Evolutionary conservation across 2,888 invertebrate genomes (phyloP), one percentile per base, ranked within the genome.

Genomic region (Acronicta alni): DNA sequence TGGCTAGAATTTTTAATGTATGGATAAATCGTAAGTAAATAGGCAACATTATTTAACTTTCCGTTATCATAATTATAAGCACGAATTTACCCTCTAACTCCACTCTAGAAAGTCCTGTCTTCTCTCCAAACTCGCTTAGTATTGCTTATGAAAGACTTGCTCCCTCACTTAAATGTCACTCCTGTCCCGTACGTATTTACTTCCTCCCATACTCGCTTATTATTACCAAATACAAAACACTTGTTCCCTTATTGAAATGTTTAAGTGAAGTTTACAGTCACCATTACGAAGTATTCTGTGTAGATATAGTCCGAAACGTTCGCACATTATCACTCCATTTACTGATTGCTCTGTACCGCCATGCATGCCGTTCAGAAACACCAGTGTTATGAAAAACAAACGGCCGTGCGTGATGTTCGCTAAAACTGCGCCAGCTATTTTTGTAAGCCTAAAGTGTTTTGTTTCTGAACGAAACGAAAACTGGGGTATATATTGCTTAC

Each of bases 361-460:
- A 35, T 18, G 43, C 20, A 41, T 8, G n/a, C 12, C 23, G 49
- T 54, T 49, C 35, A 56, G 23, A 20, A 61, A 17, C 41, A 20
- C 12, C 6, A 8, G 32, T 12, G 41, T 59, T 72, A 62, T 66
- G 66, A 59, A 69, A 72, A 72, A 62, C 73, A 72, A 66, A 66
- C 47, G 35, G 8, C 3, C 35, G 53, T 20, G 55, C 72, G 72
- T 72, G 72, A 70, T 53, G 55, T 61, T 58, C 38, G 3, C 38
- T 41, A 42, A 55, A 56, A 57, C 47, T 55, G 42, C 15, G 38
- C 18, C 23, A 49, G 43, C 47, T 69, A 65, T 69, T 64, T 67
- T 69, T 59, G 64, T 37, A 30, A 45, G 48, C 26, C 17, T 47
- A 14, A 60, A 67, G 49, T 46, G 49, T 30, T 57, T 41, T 30